These are phyloP conservation scores for Eucidaris tribuloides DNA, from an alignment of 35 echinoderm and acorn worm species.

Conservation along the genomic window DNA sequence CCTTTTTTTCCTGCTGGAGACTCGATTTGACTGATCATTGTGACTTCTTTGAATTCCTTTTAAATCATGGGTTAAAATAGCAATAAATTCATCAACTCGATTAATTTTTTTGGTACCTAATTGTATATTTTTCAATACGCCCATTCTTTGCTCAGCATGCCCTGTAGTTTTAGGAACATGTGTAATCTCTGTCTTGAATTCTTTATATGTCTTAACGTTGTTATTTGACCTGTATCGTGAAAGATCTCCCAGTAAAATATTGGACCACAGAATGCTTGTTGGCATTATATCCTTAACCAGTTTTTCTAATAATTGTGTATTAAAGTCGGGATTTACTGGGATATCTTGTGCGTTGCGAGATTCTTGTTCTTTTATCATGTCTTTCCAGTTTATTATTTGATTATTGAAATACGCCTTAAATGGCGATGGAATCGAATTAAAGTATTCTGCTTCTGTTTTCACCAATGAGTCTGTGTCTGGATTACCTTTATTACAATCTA, in stretches of 20 bases:
- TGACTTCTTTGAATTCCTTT: not conserved
- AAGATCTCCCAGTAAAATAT: not conserved
- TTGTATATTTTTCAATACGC: not conserved
- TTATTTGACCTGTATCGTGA: not conserved
- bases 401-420: not conserved
- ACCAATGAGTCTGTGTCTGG: not conserved
- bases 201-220: not conserved
- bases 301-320: not conserved
- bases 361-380: not conserved
- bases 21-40: not conserved
- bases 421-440: not conserved
- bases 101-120: slow-evolving; percentile 4
- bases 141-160: not conserved
- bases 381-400: not conserved
- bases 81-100: not conserved
- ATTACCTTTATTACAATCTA: not conserved
- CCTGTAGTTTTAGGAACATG: not conserved
- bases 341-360: not conserved
- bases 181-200: not conserved
- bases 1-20: not conserved
- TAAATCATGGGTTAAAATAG: not conserved
- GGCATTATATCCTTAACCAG: not conserved
- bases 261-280: not conserved
- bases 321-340: not conserved
- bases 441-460: not conserved